Base-by-base conservation (phyloP, 1,140 invertebrate species). In the Panagrolaimus sp. region DNA sequence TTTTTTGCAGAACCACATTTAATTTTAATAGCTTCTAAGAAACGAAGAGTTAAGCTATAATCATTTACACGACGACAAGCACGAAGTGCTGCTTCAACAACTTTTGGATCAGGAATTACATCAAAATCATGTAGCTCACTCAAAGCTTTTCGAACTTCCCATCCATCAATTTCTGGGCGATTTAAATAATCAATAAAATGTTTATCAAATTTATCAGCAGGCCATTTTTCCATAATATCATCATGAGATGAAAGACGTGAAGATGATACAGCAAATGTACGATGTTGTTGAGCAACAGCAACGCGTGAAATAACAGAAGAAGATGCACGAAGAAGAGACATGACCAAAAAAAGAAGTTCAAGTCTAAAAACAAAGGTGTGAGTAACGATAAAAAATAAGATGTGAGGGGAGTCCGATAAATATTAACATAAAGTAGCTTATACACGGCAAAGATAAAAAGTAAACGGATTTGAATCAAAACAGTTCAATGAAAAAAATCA, bases 11-110 rank as follows among this genome's bases (percentile, higher is more conserved):
- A 68, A n/a, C 92, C 92, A 84, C 92, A 93, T 84, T 97, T 97
- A 77, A 87, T 85, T 85, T 92, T 92, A 64, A 94, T 85, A 16
- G 90, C 88, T 85, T 99, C 96, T 48, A 98, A 84, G 85, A 93
- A 94, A 83, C 96, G 89, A 8, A 93, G 88, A 44, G 92, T 89
- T 4, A 98, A 84, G 0, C 94, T 89, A 85, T 90, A 93, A 83
- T 99, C 96, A 84, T 98, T 97, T 0, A 97, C 86, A 73, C 92
- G 80, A 73, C 95, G 89, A 84, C 92, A 94, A 11, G 96, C 96
- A 5, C 51, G 51, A 27, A 57, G 51, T 11, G 51, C 51, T 8
- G 75, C 51, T 57, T 57, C 51, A 16, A 57, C 51, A 20, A 57
- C 51, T 27, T 57, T 57, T 20, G 51, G 51, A 89, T 89, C 63